These are phyloP conservation scores for Chaetophractus vellerosus DNA, from an alignment of 2,797 vertebrate genomes.

Conservation along the genomic window DNA sequence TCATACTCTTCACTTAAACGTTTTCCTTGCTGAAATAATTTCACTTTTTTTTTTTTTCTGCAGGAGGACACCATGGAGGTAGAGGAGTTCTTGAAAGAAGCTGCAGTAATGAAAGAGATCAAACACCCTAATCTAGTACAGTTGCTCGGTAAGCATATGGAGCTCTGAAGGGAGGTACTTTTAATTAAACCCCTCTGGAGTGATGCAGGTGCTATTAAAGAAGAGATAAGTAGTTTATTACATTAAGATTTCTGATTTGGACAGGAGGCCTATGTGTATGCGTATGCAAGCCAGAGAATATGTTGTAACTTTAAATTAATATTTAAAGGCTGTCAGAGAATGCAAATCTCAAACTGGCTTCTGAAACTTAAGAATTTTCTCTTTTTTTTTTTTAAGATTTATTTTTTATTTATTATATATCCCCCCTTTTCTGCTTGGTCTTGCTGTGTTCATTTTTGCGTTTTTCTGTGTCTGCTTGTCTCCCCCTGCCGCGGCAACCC, in stretches of 20 bases:
- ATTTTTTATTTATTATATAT: no score
- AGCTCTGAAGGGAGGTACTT: constrained; percentile 75
- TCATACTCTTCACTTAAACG: background rate
- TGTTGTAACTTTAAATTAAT: constrained; percentile 64
- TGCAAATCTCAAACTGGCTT: constrained; percentile 59
- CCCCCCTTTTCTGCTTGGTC: no score
- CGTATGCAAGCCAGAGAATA: background rate
- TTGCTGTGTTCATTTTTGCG: no score
- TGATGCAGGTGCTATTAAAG: constrained; percentile 64
- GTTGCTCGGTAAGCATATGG: constrained; percentile 93
- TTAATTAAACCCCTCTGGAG: constrained; percentile 67
- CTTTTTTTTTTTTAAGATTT: no score
- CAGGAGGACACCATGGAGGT: constrained; percentile 99
- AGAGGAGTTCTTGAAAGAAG: constrained; percentile 99
- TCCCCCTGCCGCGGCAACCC: no score
- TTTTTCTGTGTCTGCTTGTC: no score
- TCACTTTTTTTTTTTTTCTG: constrained; percentile 17
- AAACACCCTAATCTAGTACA: constrained; percentile 99
- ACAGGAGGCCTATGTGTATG: constrained; percentile 57
- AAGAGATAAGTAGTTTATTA: constrained; percentile 77
- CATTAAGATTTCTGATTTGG: constrained; percentile 71
- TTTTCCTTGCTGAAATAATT: constrained; percentile 69
- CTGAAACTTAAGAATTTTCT: constrained; percentile 31
- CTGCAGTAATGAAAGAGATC: constrained; percentile 99
- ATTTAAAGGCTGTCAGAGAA: constrained; percentile 73